phyloP scores from a whole-genome alignment of 2,797 vertebrate genomes.

The Morelia viridis region DNA sequence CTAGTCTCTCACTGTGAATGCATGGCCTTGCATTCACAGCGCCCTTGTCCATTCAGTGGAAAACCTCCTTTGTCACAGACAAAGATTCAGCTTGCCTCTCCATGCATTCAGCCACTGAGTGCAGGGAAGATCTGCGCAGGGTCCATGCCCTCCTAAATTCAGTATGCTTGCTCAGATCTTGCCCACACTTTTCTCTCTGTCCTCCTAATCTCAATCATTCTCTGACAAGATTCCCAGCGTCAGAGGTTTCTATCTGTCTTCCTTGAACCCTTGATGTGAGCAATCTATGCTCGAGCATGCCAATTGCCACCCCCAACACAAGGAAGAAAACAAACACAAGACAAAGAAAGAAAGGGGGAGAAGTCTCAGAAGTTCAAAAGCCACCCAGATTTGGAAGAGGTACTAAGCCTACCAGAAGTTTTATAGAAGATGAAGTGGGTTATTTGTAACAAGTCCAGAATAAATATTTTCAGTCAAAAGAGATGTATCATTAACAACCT shows the following conservation, averaged over 20 bases:
- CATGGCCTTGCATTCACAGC: background rate
- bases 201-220: background rate
- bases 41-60: background rate
- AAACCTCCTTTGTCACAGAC: background rate
- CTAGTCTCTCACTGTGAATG: background rate
- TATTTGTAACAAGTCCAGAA: conserved; percentile 66
- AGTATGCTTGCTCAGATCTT: background rate
- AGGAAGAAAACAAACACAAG: background rate
- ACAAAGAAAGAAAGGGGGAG: conserved; percentile 16
- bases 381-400: background rate
- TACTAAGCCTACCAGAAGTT: conserved; percentile 57
- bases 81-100: background rate
- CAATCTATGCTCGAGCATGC: background rate
- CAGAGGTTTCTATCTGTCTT: background rate
- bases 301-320: background rate
- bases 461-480: conserved; percentile 68
- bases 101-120: too few relatives aligned
- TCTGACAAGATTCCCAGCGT: background rate
- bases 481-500: conserved; percentile 47
- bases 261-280: background rate
- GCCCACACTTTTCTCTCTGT: background rate
- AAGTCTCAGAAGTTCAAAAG: conserved; percentile 46
- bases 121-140: background rate
- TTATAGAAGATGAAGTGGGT: conserved; percentile 53
- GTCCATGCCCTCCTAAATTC: background rate